phyloP scores from a whole-genome alignment of 2,797 vertebrate species.

The Phoxinus dragarum region DNA sequence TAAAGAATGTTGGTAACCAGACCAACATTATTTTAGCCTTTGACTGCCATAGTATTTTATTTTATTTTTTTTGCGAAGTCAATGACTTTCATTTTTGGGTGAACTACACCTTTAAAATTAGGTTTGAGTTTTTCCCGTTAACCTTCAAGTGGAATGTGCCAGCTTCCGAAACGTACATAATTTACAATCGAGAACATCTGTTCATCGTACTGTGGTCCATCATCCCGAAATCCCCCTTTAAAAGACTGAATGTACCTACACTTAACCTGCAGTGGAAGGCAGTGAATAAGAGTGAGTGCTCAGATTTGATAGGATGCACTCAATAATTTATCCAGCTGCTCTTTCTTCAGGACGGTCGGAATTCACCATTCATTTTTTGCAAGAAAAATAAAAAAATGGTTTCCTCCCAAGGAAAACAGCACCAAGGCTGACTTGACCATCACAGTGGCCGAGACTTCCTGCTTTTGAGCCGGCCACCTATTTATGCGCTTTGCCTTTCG shows the following conservation, averaged over 20 bases:
- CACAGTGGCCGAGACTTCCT: conserved; percentile 43
- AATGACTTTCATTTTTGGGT: no score
- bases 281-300: conserved; percentile 8
- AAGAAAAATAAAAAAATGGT: background rate
- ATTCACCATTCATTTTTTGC: conserved; percentile 5
- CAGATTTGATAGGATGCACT: conserved; percentile 16
- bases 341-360: conserved; percentile 25
- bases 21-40: no score
- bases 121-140: background rate
- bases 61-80: no score
- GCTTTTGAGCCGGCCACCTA: background rate
- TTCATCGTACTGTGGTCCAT: background rate
- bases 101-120: background rate
- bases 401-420: conserved; percentile 14
- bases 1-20: no score
- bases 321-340: conserved; percentile 48
- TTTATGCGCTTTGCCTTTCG: conserved; percentile 24
- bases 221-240: background rate
- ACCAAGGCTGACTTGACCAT: conserved; percentile 21
- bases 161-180: background rate
- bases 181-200: background rate
- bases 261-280: background rate
- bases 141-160: background rate
- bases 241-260: conserved; percentile 40
- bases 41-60: no score